Evolutionary conservation across 2,888 invertebrate species (phyloP).

Genomic region (Acleris sparsana): DNA sequence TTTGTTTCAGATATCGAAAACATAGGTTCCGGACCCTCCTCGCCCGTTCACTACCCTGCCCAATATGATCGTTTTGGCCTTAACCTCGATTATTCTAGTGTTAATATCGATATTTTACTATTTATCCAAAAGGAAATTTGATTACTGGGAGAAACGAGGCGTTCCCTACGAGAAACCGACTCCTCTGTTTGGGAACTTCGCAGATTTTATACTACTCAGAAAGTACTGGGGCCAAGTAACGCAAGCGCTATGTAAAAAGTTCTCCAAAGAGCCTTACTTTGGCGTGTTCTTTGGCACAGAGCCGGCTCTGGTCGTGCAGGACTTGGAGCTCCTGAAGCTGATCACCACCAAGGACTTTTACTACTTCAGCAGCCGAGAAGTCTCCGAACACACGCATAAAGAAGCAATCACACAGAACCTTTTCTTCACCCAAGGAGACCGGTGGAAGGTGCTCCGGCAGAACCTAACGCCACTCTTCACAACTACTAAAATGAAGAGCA

Average conservation of each 20-base stretch:
- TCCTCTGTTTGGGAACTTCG: constrained; percentile 41
- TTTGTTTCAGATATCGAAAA: background rate
- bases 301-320: constrained; percentile 43
- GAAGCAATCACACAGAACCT: constrained; percentile 35
- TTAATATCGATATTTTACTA: constrained; percentile 15
- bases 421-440: constrained; percentile 37
- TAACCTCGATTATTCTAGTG: constrained; percentile 3
- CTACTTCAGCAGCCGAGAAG: constrained; percentile 43
- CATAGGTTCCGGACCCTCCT: background rate
- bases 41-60: no score
- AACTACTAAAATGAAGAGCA: constrained; percentile 41
- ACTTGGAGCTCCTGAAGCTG: constrained; percentile 41
- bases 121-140: constrained; percentile 35
- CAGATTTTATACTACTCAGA: constrained; percentile 35
- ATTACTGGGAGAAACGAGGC: constrained; percentile 42
- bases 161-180: constrained; percentile 40
- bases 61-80: constrained; percentile 15
- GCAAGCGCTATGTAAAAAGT: constrained; percentile 40
- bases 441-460: constrained; percentile 44
- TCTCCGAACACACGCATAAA: constrained; percentile 35
- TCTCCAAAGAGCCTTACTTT: constrained; percentile 40
- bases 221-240: constrained; percentile 34
- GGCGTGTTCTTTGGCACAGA: constrained; percentile 44
- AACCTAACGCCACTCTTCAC: constrained; percentile 44
- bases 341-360: constrained; percentile 44